These are phyloP conservation scores for Nixonia krombeini DNA, from an alignment of 1,140 invertebrate species.

Conservation along the genomic window DNA sequence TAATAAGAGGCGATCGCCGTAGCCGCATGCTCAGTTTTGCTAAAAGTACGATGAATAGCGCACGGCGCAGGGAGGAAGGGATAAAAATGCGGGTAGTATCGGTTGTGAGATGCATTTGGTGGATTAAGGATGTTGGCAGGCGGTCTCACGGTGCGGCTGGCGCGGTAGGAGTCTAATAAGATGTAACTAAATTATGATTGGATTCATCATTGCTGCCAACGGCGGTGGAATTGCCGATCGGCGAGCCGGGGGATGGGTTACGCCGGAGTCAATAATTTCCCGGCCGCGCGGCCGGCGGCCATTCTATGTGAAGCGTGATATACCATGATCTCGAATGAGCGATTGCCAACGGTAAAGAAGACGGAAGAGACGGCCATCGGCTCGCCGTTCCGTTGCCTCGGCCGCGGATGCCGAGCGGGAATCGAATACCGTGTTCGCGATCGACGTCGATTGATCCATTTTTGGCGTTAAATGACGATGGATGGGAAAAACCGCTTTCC, in stretches of 20 bases:
- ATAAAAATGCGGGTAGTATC: conserved; percentile 19
- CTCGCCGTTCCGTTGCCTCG: too few relatives aligned
- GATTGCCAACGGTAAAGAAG: conserved; percentile 60
- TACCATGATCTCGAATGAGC: conserved; percentile 67
- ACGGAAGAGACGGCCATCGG: conserved; percentile 38
- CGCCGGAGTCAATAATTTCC: conserved; percentile 62
- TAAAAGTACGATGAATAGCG: too few relatives aligned
- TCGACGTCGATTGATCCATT: too few relatives aligned
- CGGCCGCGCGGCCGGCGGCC: conserved; percentile 48
- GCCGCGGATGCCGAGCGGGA: too few relatives aligned
- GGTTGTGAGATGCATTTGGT: conserved; percentile 63
- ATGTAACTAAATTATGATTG: conserved; percentile 72
- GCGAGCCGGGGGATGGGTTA: conserved; percentile 37
- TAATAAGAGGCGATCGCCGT: too few relatives aligned
- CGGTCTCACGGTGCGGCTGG: conserved; percentile 65
- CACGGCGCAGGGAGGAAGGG: too few relatives aligned
- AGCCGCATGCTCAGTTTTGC: too few relatives aligned
- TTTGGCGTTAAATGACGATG: too few relatives aligned
- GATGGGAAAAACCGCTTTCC: too few relatives aligned
- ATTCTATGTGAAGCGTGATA: conserved; percentile 68
- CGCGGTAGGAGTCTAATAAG: conserved; percentile 70
- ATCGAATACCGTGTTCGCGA: too few relatives aligned
- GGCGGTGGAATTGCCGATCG: conserved; percentile 64
- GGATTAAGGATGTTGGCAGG: conserved; percentile 67
- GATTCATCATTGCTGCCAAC: conserved; percentile 69